A percentile compares a stretch with the other conserved stretches of the same genome.
Evolutionary conservation across 2,797 vertebrate genomes (phyloP).

Genomic region (Eupleurogrammus muticus): DNA sequence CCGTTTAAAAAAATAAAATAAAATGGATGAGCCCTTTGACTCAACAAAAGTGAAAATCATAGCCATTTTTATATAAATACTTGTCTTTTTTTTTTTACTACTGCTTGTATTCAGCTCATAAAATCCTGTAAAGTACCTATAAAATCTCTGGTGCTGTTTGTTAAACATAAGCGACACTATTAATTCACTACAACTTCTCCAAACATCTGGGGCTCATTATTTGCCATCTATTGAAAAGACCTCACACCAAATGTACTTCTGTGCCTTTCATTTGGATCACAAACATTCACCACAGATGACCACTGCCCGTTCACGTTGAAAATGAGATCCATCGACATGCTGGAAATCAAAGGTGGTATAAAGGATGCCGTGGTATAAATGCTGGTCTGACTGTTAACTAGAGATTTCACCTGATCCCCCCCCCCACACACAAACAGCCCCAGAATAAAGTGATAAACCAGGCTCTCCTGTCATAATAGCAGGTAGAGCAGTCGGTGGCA

Average conservation of each 20-base stretch:
- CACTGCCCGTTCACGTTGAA: not conserved
- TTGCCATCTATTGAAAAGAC: conserved; percentile 1
- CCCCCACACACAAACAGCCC: conserved; percentile 31
- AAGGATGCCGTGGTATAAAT: too few species aligned
- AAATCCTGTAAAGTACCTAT: conserved; percentile 5
- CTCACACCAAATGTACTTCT: conserved; percentile 10
- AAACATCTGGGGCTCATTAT: conserved; percentile 7
- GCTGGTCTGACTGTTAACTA: not conserved
- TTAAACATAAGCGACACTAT: conserved; percentile 1
- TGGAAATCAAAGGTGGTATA: conserved; percentile 19
- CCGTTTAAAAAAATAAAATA: not conserved
- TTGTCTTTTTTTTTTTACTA: conserved; percentile 18
- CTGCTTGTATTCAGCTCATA: conserved; percentile 12
- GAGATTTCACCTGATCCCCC: conserved; percentile 27
- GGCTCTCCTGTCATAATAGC: conserved; percentile 56
- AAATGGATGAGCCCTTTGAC: conserved; percentile 1
- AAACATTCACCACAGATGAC: conserved; percentile 20
- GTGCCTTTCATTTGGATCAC: conserved; percentile 16
- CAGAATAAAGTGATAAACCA: conserved; percentile 57
- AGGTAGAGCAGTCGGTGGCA: conserved; percentile 62
- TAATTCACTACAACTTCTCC: too few species aligned
- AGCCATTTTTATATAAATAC: conserved; percentile 12
- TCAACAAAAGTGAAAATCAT: not conserved
- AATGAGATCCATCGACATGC: conserved; percentile 26
- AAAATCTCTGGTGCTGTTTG: conserved; percentile 26